A percentile compares a stretch with the other conserved stretches of the same genome.
Conservation (phyloP, 30 jellyfish, hydroid and myxozoan genomes). For the Pseudorhiza aurosa region DNA sequence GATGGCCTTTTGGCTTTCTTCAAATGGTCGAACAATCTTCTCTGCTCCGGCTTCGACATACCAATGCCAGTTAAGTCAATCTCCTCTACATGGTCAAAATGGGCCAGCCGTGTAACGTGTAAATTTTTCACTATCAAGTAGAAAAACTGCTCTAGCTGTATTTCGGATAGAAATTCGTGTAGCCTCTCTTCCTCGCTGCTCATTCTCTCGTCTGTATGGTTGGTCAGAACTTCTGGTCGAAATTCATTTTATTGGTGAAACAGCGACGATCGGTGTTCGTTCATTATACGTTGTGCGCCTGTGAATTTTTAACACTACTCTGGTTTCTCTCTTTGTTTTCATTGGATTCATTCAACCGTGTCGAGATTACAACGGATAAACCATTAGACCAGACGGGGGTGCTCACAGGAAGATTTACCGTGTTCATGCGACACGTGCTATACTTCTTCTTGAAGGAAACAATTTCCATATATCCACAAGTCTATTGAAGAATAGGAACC, state of each 20-base stretch:
- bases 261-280: no score
- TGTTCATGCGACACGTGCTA: no score
- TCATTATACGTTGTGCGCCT: no score
- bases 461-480: no score
- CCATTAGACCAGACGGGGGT: slow-evolving; percentile 13
- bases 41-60: slow-evolving; percentile 94
- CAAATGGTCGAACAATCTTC: slow-evolving; percentile 79
- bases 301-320: slow-evolving; percentile 1
- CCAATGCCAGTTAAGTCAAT: slow-evolving; percentile 76
- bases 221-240: no score
- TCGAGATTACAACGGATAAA: background rate
- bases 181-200: slow-evolving; percentile 73
- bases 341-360: slow-evolving; percentile 69
- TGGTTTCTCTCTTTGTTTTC: slow-evolving; percentile 39
- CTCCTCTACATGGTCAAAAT: slow-evolving; percentile 89
- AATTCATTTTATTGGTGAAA: no score
- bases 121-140: slow-evolving; percentile 49
- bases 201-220: no score
- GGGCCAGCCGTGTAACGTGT: slow-evolving; percentile 86
- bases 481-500: no score
- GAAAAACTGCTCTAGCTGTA: slow-evolving; percentile 86
- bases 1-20: slow-evolving; percentile 69
- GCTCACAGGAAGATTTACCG: no score
- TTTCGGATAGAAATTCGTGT: slow-evolving; percentile 68
- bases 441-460: no score